A percentile compares a stretch with the other conserved stretches of the same genome.
phyloP scores from a whole-genome alignment of 2,113 vertebrate species.

The Acinonyx jubatus region DNA sequence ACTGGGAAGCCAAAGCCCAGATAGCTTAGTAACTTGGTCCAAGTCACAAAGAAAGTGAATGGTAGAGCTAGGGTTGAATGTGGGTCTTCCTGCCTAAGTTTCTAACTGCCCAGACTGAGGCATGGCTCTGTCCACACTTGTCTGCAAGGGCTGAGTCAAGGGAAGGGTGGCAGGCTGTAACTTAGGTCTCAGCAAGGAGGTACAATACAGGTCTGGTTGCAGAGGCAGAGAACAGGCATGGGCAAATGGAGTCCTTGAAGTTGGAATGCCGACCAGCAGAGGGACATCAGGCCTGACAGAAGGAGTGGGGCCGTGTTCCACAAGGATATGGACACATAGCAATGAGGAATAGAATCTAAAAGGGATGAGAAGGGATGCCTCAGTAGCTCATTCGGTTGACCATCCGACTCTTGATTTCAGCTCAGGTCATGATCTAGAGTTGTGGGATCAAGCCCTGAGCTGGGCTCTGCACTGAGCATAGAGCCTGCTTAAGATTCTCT shows the following conservation, averaged over 20 bases:
- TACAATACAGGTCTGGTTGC: too few species aligned
- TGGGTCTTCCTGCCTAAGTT: neutral
- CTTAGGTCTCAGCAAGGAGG: neutral
- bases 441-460: too few species aligned
- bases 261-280: neutral
- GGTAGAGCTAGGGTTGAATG: neutral
- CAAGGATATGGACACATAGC: neutral
- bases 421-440: too few species aligned
- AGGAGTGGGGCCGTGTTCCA: fast-evolving
- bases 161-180: neutral
- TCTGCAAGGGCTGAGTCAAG: neutral
- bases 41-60: neutral
- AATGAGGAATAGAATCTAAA: neutral
- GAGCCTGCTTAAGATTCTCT: too few species aligned
- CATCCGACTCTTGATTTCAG: too few species aligned
- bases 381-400: too few species aligned
- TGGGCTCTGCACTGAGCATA: too few species aligned
- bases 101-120: neutral
- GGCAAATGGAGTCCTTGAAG: neutral
- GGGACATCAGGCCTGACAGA: neutral
- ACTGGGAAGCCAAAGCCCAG: neutral
- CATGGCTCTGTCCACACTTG: neutral
- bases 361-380: neutral
- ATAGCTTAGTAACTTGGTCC: neutral
- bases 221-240: too few species aligned